A percentile compares a stretch with the other conserved stretches of the same genome.
Evolutionary conservation across 2,888 invertebrate species (phyloP).

Genomic region (Amphipoea oculea): DNA sequence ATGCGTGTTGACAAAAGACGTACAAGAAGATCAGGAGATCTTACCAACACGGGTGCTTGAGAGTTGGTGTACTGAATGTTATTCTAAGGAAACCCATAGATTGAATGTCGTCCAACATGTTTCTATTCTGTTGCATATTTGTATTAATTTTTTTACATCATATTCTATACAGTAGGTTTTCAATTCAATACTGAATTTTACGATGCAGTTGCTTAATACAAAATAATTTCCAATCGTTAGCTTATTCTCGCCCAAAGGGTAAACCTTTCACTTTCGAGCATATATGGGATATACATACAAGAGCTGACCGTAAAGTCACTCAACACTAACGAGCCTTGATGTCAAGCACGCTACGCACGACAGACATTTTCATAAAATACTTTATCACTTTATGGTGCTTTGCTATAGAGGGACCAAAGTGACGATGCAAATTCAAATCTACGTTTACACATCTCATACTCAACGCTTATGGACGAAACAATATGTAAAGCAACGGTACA

Average conservation of each 20-base stretch:
- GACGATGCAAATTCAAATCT: constrained; percentile 71
- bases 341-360: constrained; percentile 62
- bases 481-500: constrained; percentile 76
- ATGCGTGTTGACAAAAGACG: constrained; percentile 54
- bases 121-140: neutral
- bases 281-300: constrained; percentile 55
- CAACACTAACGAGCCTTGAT: constrained; percentile 68
- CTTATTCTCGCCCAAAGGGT: constrained; percentile 38
- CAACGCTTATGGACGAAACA: constrained; percentile 74
- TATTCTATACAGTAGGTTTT: neutral
- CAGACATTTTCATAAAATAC: constrained; percentile 68
- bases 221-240: constrained; percentile 36
- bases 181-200: constrained; percentile 9
- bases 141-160: neutral
- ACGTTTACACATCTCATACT: constrained; percentile 70
- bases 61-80: constrained; percentile 2
- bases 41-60: constrained; percentile 4
- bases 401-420: constrained; percentile 54
- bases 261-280: constrained; percentile 50
- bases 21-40: constrained; percentile 38
- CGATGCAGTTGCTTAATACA: constrained; percentile 13
- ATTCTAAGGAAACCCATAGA: constrained; percentile 13
- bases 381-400: constrained; percentile 49
- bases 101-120: neutral
- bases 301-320: constrained; percentile 65